phyloP scores from a whole-genome alignment of 64 coral and sea anemone species.

The Porites lutea region DNA sequence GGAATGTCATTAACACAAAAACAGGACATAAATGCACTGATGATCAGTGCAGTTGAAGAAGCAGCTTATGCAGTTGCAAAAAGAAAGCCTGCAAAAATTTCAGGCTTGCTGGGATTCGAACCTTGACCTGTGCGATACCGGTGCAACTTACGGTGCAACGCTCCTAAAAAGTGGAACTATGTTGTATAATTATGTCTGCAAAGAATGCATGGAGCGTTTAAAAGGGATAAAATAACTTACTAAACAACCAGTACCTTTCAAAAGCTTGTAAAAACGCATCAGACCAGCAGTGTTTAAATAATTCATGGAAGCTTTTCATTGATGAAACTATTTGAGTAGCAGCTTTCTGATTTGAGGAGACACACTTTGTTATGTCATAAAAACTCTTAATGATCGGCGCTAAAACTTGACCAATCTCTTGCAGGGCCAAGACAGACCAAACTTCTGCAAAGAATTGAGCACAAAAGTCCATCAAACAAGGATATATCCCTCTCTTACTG shows the following conservation, averaged over 20 bases:
- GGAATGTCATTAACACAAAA: too few relatives aligned
- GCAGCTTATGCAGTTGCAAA: too few relatives aligned
- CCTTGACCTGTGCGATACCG: too few relatives aligned
- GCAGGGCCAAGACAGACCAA: constrained; percentile 62
- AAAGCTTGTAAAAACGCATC: constrained; percentile 80
- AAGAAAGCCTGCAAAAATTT: too few relatives aligned
- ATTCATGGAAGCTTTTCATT: constrained; percentile 58
- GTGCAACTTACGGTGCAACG: too few relatives aligned
- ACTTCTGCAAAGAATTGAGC: constrained; percentile 38
- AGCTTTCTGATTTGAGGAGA: constrained; percentile 69
- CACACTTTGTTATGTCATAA: constrained; percentile 80
- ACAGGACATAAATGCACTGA: too few relatives aligned
- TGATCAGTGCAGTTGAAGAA: too few relatives aligned
- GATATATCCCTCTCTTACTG: too few relatives aligned
- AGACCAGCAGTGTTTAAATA: constrained; percentile 78
- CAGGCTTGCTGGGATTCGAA: too few relatives aligned
- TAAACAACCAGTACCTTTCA: constrained; percentile 65
- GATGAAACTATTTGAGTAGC: constrained; percentile 53
- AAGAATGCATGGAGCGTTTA: not conserved
- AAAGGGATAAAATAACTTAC: too few relatives aligned
- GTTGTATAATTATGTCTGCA: too few relatives aligned
- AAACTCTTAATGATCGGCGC: constrained; percentile 68
- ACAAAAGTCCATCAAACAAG: not conserved
- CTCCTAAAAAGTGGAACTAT: too few relatives aligned
- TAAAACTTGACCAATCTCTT: constrained; percentile 83